phyloP scores from a whole-genome alignment of 2,797 vertebrate species.

The Chloroceryle amazona region DNA sequence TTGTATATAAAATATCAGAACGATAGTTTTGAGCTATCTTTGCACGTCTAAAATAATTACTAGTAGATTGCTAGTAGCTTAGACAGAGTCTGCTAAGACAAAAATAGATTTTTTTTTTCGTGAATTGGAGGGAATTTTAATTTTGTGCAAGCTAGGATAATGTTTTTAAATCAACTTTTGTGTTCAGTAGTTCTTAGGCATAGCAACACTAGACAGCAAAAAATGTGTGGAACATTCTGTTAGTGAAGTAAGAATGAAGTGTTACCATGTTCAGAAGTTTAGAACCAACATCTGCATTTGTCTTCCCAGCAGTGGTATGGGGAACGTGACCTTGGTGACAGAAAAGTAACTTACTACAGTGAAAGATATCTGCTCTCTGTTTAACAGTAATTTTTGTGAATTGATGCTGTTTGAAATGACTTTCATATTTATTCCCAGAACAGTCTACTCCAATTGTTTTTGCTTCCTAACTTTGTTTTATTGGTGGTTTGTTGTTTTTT shows the following conservation, averaged over 20 bases:
- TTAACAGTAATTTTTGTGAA: not conserved
- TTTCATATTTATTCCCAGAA: not conserved
- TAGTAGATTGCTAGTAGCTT: not conserved
- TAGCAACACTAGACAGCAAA: not conserved
- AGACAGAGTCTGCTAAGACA: not conserved
- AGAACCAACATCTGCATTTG: not conserved
- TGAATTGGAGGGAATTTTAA: not conserved
- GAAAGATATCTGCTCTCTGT: not conserved
- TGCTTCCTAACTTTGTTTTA: not conserved
- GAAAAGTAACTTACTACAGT: not conserved
- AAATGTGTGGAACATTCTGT: not conserved
- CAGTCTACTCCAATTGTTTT: not conserved
- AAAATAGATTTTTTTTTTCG: not conserved
- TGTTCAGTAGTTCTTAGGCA: not conserved
- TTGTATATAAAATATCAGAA: not conserved
- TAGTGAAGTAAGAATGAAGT: not conserved
- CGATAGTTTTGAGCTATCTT: not conserved
- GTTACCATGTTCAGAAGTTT: not conserved
- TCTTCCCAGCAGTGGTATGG: not conserved
- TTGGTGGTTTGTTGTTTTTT: not conserved
- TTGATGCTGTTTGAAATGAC: not conserved
- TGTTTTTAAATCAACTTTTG: not conserved
- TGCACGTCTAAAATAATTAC: not conserved
- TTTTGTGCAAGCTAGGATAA: not conserved
- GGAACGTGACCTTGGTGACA: not conserved